Evolutionary conservation across 2,797 vertebrate species (phyloP).

Genomic region (Sardinella longiceps): DNA sequence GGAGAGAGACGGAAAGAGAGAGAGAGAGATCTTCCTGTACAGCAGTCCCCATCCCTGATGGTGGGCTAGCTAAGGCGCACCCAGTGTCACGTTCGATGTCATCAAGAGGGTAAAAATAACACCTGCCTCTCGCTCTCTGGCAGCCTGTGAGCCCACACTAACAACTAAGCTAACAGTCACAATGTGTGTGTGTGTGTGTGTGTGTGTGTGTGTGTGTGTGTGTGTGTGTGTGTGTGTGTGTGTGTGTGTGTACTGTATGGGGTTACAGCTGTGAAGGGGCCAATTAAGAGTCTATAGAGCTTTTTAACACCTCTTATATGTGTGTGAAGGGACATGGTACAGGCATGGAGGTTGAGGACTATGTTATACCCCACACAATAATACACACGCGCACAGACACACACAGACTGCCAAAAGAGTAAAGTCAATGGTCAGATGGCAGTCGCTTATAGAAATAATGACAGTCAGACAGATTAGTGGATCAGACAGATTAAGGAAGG

Average conservation of each 20-base stretch:
- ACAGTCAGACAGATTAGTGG: too few species aligned
- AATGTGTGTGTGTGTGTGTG: neutral
- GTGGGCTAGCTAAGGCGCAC: neutral
- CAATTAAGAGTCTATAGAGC: neutral
- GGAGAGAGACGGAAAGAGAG: too few species aligned
- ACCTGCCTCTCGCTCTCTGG: neutral
- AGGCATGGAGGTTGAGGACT: too few species aligned
- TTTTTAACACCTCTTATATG: neutral
- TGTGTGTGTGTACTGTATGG: neutral
- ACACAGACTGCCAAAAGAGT: neutral
- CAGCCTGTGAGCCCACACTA: neutral
- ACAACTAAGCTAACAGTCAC: neutral
- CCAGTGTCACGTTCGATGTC: neutral
- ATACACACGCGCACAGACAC: too few species aligned
- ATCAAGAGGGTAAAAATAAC: constrained; percentile 12
- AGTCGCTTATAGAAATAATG: too few species aligned
- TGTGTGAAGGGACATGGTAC: neutral
- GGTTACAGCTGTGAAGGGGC: neutral
- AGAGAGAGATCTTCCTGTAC: neutral
- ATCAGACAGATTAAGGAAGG: too few species aligned
- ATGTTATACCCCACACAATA: too few species aligned
- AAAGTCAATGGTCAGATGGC: neutral
- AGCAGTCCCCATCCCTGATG: neutral
- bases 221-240: neutral
- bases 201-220: neutral